phyloP scores from a whole-genome alignment of 2,113 vertebrate genomes.

The Euleptes europaea region DNA sequence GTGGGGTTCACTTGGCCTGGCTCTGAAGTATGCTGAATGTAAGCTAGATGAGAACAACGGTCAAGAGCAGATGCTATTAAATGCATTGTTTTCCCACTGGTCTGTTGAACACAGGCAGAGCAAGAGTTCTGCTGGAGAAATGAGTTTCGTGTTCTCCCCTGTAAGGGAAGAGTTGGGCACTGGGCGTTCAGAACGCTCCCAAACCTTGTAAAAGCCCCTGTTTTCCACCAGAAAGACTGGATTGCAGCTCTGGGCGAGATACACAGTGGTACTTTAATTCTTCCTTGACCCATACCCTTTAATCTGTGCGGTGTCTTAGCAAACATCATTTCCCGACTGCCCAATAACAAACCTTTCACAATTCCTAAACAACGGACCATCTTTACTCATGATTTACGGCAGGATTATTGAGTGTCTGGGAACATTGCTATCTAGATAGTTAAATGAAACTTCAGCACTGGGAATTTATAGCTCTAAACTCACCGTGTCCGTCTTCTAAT shows the following conservation, averaged over 20 bases:
- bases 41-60: no score
- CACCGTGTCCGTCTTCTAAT: slow-evolving; percentile 1
- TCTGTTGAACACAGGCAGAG: no score
- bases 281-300: not conserved
- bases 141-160: not conserved
- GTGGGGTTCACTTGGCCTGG: no score
- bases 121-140: no score
- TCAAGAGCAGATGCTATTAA: no score
- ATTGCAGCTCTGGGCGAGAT: not conserved
- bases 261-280: not conserved
- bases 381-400: slow-evolving; percentile 3
- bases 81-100: no score
- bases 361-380: slow-evolving; percentile 19
- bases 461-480: slow-evolving; percentile 9
- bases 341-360: slow-evolving; percentile 17
- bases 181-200: not conserved
- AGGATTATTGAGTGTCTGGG: slow-evolving; percentile 8
- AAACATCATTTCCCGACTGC: not conserved
- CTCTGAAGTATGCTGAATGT: no score
- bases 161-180: not conserved
- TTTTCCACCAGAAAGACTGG: not conserved
- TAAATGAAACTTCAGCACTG: slow-evolving; percentile 26
- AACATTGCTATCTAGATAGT: slow-evolving; percentile 22
- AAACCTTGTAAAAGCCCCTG: not conserved
- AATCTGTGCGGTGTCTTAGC: not conserved